phyloP scores from a whole-genome alignment of 2,888 invertebrate species.

The Drosophila prolongata region DNA sequence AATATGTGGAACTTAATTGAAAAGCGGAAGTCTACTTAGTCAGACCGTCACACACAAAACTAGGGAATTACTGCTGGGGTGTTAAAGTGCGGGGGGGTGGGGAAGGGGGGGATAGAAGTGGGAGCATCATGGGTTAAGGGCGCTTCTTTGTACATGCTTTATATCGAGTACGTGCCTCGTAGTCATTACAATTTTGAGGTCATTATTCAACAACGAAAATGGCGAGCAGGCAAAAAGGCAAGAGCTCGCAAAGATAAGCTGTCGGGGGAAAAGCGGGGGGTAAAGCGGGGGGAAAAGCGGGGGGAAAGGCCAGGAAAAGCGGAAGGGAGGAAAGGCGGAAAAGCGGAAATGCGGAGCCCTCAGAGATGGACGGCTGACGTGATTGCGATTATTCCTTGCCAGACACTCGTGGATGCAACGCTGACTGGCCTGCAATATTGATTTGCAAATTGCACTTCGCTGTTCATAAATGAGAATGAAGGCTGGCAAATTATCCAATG shows the following conservation, averaged over 20 bases:
- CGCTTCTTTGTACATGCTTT: conserved; percentile 50
- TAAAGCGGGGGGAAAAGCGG: not conserved
- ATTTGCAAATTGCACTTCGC: conserved; percentile 16
- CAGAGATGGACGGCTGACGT: conserved; percentile 36
- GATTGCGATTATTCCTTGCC: conserved; percentile 23
- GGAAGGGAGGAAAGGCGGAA: not conserved
- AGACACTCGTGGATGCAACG: conserved; percentile 16
- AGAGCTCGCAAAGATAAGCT: conserved; percentile 43
- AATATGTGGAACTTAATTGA: conserved; percentile 76
- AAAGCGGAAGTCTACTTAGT: conserved; percentile 79
- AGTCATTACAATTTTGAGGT: conserved; percentile 79
- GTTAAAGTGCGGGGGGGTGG: not conserved
- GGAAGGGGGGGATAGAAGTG: not conserved
- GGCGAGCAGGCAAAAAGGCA: conserved; percentile 69
- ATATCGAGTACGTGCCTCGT: conserved; percentile 76
- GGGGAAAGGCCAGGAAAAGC: not conserved
- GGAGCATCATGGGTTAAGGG: conserved; percentile 3
- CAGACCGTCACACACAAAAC: conserved; percentile 51
- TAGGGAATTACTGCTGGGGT: conserved; percentile 5
- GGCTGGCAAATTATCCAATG: conserved; percentile 3
- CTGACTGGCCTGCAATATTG: conserved; percentile 23
- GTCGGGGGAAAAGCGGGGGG: not conserved
- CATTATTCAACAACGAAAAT: conserved; percentile 73
- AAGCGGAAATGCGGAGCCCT: not conserved
- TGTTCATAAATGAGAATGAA: conserved; percentile 11